Percentiles rank a stretch among this genome's conserved stretches.
These are phyloP conservation scores for Oreocharis arfaki DNA, from an alignment of 2,113 vertebrate genomes.

Conservation along the genomic window DNA sequence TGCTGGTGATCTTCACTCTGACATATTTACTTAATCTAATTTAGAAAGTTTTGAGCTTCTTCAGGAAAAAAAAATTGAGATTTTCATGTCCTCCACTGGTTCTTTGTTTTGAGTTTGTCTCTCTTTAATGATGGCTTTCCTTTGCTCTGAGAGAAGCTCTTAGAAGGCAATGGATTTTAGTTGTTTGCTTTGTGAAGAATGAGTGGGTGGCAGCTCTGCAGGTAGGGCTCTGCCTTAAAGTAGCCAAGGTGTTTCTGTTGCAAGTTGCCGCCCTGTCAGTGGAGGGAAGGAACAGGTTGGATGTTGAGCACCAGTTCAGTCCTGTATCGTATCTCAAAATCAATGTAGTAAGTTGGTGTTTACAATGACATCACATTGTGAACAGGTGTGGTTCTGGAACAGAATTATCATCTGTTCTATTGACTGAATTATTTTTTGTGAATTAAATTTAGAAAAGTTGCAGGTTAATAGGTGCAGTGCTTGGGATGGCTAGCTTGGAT, in stretches of 20 bases:
- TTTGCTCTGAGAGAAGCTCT: background rate
- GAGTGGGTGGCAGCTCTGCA: background rate
- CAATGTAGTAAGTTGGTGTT: background rate
- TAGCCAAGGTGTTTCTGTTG: background rate
- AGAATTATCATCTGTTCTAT: background rate
- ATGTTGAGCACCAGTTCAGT: background rate
- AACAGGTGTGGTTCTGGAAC: background rate
- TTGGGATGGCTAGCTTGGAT: background rate
- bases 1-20: conserved; percentile 23
- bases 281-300: background rate
- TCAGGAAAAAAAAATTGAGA: background rate
- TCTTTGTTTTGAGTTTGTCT: background rate
- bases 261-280: background rate
- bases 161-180: background rate
- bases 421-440: background rate
- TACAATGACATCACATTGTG: background rate
- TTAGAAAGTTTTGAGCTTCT: conserved; percentile 1
- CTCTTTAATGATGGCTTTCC: background rate
- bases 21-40: background rate
- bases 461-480: background rate
- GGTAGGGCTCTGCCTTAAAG: background rate
- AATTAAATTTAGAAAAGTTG: background rate
- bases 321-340: background rate
- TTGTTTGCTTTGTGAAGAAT: background rate
- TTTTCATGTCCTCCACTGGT: background rate